Base-by-base conservation (phyloP, 2,888 invertebrate species). In the Plebejus melissa region DNA sequence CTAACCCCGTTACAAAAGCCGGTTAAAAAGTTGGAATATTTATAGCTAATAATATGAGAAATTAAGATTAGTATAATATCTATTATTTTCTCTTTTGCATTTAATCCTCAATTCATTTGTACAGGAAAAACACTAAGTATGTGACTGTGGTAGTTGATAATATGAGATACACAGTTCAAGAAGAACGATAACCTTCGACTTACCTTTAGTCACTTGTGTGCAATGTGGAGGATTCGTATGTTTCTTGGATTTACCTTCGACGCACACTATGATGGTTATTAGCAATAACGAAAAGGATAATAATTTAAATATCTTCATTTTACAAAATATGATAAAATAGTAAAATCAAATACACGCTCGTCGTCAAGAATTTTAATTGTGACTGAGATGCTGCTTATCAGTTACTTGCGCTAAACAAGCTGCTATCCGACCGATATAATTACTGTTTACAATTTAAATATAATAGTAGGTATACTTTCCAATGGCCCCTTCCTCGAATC, bases 141-240 rank as follows among this genome's bases (percentile, higher is more conserved):
- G n/a, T n/a, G 16, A 58, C 57, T 46, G n/a, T 58, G n/a, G 1
- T 58, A 16, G 57, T n/a, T n/a, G 22, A 7, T 58, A 54, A 16
- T 54, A 16, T 16, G 5, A 57, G 57, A 60, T 28, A 54, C 9
- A 60, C 28, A 54, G 36, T 36, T 38, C 22, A 38, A 28, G 16
- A 41, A 7, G 22, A n/a, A 7, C 4, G 69, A 16, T 36, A 74
- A 28, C 13, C 54, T 54, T 54, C 4, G 16, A 13, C 80, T 81
- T 82, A 88, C 89, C 87, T 86, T 90, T 89, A 0, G 87, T 83
- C 2, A 90, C 79, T 78, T 85, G 85, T 16, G 89, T 90, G 76
- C 89, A 90, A 78, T 90, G 89, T 4, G 89, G 89, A 9, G 89
- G 89, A 13, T 81, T 80, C 69, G 36, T 5, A 36, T 74, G 78